Percentiles rank a stretch among this genome's conserved stretches.
These are phyloP conservation scores for Zalophus californianus DNA, from an alignment of 2,797 vertebrate genomes.

Conservation along the genomic window DNA sequence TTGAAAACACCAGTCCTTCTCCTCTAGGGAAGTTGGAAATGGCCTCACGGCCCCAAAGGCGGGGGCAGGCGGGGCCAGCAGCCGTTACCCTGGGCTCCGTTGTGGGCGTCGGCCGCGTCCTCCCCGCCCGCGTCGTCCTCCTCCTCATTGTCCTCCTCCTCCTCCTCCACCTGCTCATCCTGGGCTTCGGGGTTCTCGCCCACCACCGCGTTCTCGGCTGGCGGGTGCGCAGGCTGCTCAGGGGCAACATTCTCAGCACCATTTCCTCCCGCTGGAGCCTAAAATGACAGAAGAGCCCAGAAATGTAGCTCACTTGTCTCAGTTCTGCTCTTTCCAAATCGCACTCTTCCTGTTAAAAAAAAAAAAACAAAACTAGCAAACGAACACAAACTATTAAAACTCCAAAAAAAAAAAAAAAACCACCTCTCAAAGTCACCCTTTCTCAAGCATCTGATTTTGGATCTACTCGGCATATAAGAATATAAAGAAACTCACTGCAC, in stretches of 20 bases:
- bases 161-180: conserved; percentile 92
- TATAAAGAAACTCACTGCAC: background rate
- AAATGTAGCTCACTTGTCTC: background rate
- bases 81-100: conserved; percentile 93
- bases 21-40: background rate
- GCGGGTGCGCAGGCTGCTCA: conserved; percentile 92
- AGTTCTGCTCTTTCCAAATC: background rate
- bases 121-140: conserved; percentile 94
- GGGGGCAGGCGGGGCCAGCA: background rate
- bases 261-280: conserved; percentile 94
- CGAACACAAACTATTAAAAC: background rate
- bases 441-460: background rate
- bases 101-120: conserved; percentile 96
- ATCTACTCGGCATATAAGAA: background rate
- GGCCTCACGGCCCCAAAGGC: background rate
- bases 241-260: conserved; percentile 92
- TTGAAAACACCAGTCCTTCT: background rate
- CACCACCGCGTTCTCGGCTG: conserved; percentile 93
- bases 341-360: background rate
- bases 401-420: background rate
- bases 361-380: background rate
- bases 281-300: conserved; percentile 52
- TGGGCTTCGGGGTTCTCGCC: conserved; percentile 93
- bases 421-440: background rate
- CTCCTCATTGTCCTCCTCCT: conserved; percentile 95